Evolutionary conservation across 2,888 invertebrate genomes (phyloP).

Genomic region (Lasioglossum oenotherae): DNA sequence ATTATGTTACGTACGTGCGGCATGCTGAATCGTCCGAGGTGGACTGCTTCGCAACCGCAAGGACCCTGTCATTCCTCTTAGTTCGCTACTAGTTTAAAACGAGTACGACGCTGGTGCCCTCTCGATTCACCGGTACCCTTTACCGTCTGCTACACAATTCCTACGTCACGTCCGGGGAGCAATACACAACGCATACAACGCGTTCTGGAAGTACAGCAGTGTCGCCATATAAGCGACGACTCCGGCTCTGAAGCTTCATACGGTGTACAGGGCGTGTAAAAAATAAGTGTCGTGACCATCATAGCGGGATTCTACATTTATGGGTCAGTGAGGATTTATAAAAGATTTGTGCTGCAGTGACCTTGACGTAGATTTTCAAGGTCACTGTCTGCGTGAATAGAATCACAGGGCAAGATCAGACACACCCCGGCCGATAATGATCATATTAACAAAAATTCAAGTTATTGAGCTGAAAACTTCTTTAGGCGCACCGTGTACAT

Average conservation of each 20-base stretch:
- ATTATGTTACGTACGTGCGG: conserved; percentile 72
- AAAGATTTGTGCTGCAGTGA: neutral
- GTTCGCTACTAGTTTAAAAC: conserved; percentile 15
- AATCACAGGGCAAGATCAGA: no score
- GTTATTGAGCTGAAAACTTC: no score
- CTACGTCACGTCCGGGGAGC: neutral
- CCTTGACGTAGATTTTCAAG: neutral
- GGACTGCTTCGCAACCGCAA: conserved; percentile 27
- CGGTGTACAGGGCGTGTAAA: neutral
- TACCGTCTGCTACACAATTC: neutral
- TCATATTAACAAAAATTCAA: no score
- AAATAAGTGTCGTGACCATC: neutral
- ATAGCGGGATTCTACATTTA: neutral
- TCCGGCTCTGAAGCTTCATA: neutral
- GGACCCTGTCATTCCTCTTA: conserved; percentile 12
- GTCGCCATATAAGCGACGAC: neutral
- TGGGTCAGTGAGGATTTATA: neutral
- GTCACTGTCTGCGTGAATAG: no score
- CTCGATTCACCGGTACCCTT: neutral
- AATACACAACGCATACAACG: neutral
- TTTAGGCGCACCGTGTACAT: no score
- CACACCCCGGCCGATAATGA: no score
- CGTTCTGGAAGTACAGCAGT: neutral
- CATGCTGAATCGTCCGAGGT: conserved; percentile 47
- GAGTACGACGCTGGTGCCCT: neutral